Conservation (phyloP, 2,888 invertebrate species). For the Diabrotica balteata region DNA sequence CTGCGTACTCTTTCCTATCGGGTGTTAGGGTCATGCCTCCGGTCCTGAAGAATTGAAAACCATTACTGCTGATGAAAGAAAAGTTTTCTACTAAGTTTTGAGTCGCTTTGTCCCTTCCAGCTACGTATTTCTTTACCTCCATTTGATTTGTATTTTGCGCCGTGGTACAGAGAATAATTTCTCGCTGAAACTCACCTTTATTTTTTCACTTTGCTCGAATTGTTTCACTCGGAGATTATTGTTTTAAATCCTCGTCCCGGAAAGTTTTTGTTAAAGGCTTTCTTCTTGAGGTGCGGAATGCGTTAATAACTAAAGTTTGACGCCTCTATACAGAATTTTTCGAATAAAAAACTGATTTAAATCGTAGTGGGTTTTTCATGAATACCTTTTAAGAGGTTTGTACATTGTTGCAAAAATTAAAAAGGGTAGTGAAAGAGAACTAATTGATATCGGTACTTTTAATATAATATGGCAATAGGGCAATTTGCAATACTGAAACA, state of each 20-base stretch:
- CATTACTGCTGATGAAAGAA: conserved; percentile 62
- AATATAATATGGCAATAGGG: too few relatives aligned
- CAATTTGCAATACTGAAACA: too few relatives aligned
- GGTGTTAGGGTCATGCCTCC: conserved; percentile 47
- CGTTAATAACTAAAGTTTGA: conserved; percentile 42
- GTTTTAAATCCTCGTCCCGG: conserved; percentile 43
- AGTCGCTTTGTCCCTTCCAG: conserved; percentile 58
- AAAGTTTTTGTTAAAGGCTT: conserved; percentile 37
- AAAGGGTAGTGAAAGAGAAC: too few relatives aligned
- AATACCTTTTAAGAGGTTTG: too few relatives aligned
- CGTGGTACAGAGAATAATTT: conserved; percentile 41
- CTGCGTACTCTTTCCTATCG: conserved; percentile 24
- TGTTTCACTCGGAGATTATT: conserved; percentile 50
- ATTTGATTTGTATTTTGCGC: conserved; percentile 57
- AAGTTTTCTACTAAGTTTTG: conserved; percentile 59
- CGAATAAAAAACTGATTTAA: conserved; percentile 9
- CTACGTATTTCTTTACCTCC: conserved; percentile 52
- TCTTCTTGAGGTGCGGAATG: conserved; percentile 35
- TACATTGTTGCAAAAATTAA: too few relatives aligned
- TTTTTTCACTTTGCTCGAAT: conserved; percentile 51
- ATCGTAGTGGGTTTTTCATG: too few relatives aligned
- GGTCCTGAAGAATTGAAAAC: conserved; percentile 59
- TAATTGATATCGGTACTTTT: too few relatives aligned
- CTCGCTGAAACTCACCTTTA: conserved; percentile 49
- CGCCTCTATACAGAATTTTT: conserved; percentile 18